phyloP scores from a whole-genome alignment of 2,797 vertebrate genomes.

The Phoebastria nigripes region DNA sequence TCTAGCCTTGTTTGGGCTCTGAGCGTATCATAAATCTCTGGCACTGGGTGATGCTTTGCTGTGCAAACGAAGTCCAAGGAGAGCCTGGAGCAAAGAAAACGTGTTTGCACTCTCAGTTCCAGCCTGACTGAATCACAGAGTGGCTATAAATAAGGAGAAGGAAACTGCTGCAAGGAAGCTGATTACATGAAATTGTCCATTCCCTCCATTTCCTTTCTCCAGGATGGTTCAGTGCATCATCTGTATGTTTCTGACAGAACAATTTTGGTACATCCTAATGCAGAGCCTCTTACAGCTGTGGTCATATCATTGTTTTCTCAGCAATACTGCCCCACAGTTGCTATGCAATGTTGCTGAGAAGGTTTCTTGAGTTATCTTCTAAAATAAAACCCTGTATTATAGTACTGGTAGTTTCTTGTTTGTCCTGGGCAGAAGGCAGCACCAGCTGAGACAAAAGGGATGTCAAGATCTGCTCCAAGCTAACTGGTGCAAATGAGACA shows the following conservation, averaged over 20 bases:
- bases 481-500: neutral
- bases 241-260: neutral
- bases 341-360: neutral
- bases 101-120: conserved; percentile 43
- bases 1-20: conserved; percentile 25
- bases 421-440: neutral
- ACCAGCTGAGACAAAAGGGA: neutral
- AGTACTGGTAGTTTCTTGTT: neutral
- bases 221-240: conserved; percentile 20
- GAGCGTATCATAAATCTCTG: conserved; percentile 15
- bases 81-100: conserved; percentile 39
- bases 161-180: conserved; percentile 37
- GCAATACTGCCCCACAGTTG: neutral
- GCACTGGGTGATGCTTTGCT: conserved; percentile 28
- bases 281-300: neutral
- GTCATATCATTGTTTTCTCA: neutral
- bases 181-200: conserved; percentile 39
- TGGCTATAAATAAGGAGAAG: conserved; percentile 52
- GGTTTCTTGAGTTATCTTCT: neutral
- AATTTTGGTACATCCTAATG: neutral
- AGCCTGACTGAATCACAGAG: conserved; percentile 34
- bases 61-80: conserved; percentile 49
- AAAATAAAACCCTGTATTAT: neutral
- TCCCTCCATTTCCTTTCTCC: conserved; percentile 32
- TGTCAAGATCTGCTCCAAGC: neutral